phyloP scores from a whole-genome alignment of 2,888 invertebrate species.

The Phengaris arion region DNA sequence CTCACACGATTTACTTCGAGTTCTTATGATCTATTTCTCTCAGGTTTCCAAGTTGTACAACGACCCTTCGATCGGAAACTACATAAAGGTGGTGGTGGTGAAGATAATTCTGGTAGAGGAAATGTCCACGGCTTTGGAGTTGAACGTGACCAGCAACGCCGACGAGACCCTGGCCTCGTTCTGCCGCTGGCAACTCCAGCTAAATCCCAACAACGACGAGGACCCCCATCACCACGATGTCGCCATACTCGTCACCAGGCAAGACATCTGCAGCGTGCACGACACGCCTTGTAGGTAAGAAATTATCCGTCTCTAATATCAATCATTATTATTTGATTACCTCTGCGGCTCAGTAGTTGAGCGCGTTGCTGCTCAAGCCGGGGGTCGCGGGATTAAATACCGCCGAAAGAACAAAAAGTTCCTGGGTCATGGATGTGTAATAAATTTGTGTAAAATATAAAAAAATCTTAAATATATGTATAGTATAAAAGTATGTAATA shows the following conservation, averaged over 20 bases:
- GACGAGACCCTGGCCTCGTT: conserved; percentile 90
- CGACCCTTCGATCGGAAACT: conserved; percentile 93
- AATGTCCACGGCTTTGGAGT: conserved; percentile 78
- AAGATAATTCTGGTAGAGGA: conserved; percentile 89
- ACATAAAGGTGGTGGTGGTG: conserved; percentile 93
- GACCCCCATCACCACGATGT: conserved; percentile 95
- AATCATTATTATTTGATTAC: no score
- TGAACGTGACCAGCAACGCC: conserved; percentile 89
- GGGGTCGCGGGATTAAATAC: no score
- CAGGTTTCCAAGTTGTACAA: conserved; percentile 88
- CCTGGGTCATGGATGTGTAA: no score
- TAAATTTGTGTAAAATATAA: no score
- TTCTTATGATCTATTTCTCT: conserved; percentile 32
- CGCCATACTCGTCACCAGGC: conserved; percentile 90
- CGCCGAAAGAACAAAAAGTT: no score
- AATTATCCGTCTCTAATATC: conserved; percentile 35
- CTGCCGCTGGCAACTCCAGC: conserved; percentile 89
- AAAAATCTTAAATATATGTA: no score
- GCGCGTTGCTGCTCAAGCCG: no score
- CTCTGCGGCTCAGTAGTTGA: no score
- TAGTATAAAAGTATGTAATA: no score
- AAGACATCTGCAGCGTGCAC: conserved; percentile 84
- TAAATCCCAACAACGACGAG: conserved; percentile 86
- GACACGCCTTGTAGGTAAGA: conserved; percentile 77
- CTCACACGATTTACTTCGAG: not conserved